Conservation (phyloP, 2,113 vertebrate species). For the Entomyzon cyanotis region DNA sequence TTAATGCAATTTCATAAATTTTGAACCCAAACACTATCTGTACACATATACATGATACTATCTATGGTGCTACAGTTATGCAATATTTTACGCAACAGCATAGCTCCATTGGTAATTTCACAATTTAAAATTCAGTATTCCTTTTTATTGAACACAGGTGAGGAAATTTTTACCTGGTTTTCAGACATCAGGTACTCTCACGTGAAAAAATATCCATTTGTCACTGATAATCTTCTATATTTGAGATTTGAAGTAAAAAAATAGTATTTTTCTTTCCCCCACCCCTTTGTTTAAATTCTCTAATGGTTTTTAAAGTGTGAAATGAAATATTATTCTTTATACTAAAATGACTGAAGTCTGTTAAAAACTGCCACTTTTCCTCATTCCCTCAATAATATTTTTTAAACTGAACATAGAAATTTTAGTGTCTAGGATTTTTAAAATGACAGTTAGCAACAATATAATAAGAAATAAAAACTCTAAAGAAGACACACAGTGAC, state of each 20-base stretch:
- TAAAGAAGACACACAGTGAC: not conserved
- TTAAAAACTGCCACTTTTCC: not conserved
- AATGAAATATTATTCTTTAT: not conserved
- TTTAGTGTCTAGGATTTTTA: not conserved
- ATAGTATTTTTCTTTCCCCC: not conserved
- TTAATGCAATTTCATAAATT: constrained; percentile 15
- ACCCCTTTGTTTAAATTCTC: not conserved
- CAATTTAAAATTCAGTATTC: constrained; percentile 5
- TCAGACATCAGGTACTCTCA: not conserved
- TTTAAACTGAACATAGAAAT: not conserved
- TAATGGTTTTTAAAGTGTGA: not conserved
- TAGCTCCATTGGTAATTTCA: not conserved
- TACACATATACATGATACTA: not conserved
- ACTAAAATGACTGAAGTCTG: not conserved
- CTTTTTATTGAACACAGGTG: not conserved
- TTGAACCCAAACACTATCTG: constrained; percentile 10
- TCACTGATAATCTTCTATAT: not conserved
- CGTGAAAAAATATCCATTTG: not conserved
- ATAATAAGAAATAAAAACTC: not conserved
- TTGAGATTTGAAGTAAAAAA: not conserved
- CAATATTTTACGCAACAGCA: constrained; percentile 34
- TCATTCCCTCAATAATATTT: not conserved
- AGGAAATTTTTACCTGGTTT: not conserved
- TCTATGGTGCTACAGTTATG: not conserved
- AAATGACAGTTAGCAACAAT: not conserved